Percentiles rank a stretch among this genome's conserved stretches.
phyloP scores from a whole-genome alignment of 1,140 invertebrate genomes.

The Leptinotarsa texana region DNA sequence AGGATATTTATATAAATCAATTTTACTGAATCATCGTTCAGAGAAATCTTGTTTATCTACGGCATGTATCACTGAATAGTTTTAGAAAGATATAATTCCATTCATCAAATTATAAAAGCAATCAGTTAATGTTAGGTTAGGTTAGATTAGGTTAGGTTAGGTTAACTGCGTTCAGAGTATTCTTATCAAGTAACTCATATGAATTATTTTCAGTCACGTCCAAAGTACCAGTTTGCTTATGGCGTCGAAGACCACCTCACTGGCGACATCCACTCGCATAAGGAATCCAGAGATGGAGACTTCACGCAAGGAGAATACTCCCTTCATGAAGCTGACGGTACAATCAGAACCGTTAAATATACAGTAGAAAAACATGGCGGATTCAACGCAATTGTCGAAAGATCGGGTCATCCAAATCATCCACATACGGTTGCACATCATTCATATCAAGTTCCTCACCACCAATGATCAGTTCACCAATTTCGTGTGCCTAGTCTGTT shows the following conservation, averaged over 20 bases:
- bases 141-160: too few relatives aligned
- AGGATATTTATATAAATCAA: too few relatives aligned
- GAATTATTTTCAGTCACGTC: constrained; percentile 30
- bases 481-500: too few relatives aligned
- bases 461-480: too few relatives aligned
- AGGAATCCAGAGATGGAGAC: constrained; percentile 44
- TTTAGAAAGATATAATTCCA: background rate
- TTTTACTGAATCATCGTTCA: too few relatives aligned
- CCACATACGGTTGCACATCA: constrained; percentile 12
- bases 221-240: constrained; percentile 45
- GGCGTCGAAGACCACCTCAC: constrained; percentile 58
- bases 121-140: too few relatives aligned
- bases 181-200: too few relatives aligned
- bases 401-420: constrained; percentile 35
- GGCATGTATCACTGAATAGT: too few relatives aligned
- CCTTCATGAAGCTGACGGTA: constrained; percentile 61
- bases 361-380: constrained; percentile 59
- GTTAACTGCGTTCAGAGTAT: too few relatives aligned
- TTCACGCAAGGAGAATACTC: constrained; percentile 41
- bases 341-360: constrained; percentile 61
- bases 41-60: too few relatives aligned
- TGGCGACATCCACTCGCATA: constrained; percentile 49
- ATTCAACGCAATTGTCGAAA: constrained; percentile 46
- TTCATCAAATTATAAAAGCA: too few relatives aligned
- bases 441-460: too few relatives aligned